Evolutionary conservation across 1,140 invertebrate species (phyloP).

Genomic region (Sycobia sp.): DNA sequence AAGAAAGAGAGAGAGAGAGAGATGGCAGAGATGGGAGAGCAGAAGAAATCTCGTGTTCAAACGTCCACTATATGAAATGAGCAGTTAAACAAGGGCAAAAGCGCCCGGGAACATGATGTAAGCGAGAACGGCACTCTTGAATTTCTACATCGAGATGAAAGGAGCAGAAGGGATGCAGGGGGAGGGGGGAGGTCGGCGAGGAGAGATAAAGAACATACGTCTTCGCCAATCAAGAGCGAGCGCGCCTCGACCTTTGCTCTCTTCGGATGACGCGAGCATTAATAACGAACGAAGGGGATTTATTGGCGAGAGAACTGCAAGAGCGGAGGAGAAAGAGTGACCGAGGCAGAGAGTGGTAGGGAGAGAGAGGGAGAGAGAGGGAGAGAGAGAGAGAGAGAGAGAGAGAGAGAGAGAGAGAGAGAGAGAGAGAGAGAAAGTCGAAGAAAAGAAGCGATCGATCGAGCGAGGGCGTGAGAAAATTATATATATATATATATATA

Average conservation of each 20-base stretch:
- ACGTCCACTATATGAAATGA: conserved; percentile 32
- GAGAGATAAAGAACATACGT: conserved; percentile 6
- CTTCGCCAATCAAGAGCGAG: conserved; percentile 53
- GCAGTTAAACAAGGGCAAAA: conserved; percentile 33
- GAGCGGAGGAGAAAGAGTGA: too few relatives aligned
- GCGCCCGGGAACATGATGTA: not conserved
- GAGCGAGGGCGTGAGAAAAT: too few relatives aligned
- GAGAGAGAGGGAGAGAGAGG: conserved; percentile 4
- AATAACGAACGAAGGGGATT: too few relatives aligned
- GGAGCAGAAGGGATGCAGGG: not conserved
- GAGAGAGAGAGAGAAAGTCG: too few relatives aligned
- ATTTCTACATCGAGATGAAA: conserved; percentile 30
- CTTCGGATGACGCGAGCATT: not conserved
- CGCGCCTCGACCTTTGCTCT: conserved; percentile 49
- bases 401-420: conserved; percentile 1
- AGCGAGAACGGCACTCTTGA: conserved; percentile 7
- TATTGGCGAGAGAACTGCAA: too few relatives aligned
- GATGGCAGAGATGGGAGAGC: too few relatives aligned
- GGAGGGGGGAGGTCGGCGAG: not conserved
- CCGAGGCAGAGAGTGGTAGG: conserved; percentile 18
- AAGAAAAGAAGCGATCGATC: too few relatives aligned
- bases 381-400: conserved; percentile 16
- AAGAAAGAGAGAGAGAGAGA: not conserved
- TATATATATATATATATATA: too few relatives aligned
- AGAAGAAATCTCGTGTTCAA: too few relatives aligned